Base-by-base conservation (phyloP, 35 echinoderm and acorn worm species). In the Lytechinus pictus region DNA sequence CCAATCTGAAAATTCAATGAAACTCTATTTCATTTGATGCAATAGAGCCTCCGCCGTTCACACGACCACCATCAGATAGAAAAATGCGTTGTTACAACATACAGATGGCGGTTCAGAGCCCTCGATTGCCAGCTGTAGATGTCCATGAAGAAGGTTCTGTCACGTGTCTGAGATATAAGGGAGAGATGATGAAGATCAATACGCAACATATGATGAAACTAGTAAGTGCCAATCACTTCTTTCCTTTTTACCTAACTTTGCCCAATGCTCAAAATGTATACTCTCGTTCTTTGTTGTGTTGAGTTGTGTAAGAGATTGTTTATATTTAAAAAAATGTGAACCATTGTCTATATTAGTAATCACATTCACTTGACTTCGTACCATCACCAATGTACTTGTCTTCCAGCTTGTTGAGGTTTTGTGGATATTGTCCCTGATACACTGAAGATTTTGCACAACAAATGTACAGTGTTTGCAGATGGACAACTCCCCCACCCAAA, bases 181-280 rank as follows among this genome's bases (percentile, higher is more conserved):
- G 96, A 92, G 97, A 99, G 33, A 97, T 94, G 91, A 96, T 97
- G 90, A 97, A 97, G 93, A 95, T 99, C 94, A 98, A 97, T 72
- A 97, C 96, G 44, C 92, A 87, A 54, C 96, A 99, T 88, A 94
- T 99, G 24, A 97, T 97, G 86, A 99, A 99, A 96, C 87, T 99
- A 96, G 98, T 99, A 55, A 97, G 94, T 90, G 66, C 4, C 33
- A 44, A 0, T n/a, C 21, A n/a, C 21, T 24, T n/a, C 19, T 79
- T 2, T 8, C 16, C 19, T 79, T 2, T 8, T 3, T 79, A 79
- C n/a, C 14, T 24, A 7, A 6, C 16, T n/a, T 79, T 16, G 6
- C 7, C 66, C 66, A 79, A n/a, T 14, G 10, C 61, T 24, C 16
- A 13, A 21, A 21, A 4, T 21, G 19, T 72, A 72, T 5, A 57